Evolutionary conservation across 2,888 invertebrate species (phyloP).

Genomic region (Polyommatus icarus): DNA sequence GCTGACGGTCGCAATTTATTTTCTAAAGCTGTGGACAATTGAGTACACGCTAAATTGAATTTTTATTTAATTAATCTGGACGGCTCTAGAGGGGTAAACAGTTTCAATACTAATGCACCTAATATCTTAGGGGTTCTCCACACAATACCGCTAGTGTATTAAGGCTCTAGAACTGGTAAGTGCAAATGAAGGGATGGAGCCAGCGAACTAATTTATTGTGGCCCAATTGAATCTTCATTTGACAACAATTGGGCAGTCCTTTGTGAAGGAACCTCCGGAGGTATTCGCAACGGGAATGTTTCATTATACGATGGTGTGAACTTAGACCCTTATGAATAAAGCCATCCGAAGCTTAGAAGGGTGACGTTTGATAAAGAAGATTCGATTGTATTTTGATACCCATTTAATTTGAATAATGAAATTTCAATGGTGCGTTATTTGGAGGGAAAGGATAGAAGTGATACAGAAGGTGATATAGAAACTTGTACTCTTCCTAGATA

Average conservation of each 20-base stretch:
- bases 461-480: neutral
- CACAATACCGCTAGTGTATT: conserved; percentile 50
- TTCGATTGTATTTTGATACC: conserved; percentile 44
- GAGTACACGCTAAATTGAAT: neutral
- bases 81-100: neutral
- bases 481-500: neutral
- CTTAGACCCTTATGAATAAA: conserved; percentile 44
- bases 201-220: conserved; percentile 56
- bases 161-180: conserved; percentile 43
- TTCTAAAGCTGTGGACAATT: neutral
- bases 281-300: conserved; percentile 53
- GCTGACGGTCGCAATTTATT: neutral
- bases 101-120: neutral
- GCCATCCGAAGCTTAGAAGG: conserved; percentile 42
- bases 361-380: conserved; percentile 34
- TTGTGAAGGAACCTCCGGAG: conserved; percentile 55
- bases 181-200: conserved; percentile 63
- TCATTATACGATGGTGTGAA: conserved; percentile 48
- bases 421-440: neutral
- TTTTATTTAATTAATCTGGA: neutral
- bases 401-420: conserved; percentile 32
- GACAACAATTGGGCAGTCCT: conserved; percentile 70
- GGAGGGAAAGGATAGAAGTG: neutral
- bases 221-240: conserved; percentile 77
- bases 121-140: neutral